Conservation (phyloP, 92 coral and sea anemone genomes). For the Actinostola sp. region DNA sequence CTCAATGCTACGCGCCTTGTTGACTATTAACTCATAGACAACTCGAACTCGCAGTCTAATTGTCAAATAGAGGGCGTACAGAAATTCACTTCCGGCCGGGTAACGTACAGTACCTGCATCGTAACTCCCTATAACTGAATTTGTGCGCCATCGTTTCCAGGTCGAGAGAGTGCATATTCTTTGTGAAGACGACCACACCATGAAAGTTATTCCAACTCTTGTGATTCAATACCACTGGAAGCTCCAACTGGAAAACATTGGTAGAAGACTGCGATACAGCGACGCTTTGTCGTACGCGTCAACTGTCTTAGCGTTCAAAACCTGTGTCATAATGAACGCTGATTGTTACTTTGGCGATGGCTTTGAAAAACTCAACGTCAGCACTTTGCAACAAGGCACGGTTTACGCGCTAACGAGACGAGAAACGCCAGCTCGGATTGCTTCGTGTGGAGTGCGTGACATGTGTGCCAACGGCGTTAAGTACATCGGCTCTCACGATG, state of each 20-base stretch:
- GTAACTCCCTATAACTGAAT: no score
- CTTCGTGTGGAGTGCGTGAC: slow-evolving; percentile 61
- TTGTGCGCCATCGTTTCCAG: no score
- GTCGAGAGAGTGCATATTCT: slow-evolving; percentile 59
- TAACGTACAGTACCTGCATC: no score
- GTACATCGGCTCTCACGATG: slow-evolving; percentile 96
- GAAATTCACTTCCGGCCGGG: no score
- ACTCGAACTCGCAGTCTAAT: no score
- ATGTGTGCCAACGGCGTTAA: slow-evolving; percentile 73
- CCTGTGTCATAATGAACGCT: slow-evolving; percentile 72
- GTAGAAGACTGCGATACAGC: slow-evolving; percentile 75
- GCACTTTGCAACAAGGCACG: slow-evolving; percentile 43
- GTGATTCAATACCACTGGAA: slow-evolving; percentile 39
- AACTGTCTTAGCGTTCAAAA: slow-evolving; percentile 50
- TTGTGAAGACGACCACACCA: slow-evolving; percentile 46
- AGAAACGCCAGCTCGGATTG: slow-evolving; percentile 53
- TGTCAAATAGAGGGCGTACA: no score
- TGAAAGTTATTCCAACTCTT: slow-evolving; percentile 44
- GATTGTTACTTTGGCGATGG: slow-evolving; percentile 87
- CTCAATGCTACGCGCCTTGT: no score
- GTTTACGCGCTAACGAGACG: slow-evolving; percentile 89
- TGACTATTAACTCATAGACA: no score
- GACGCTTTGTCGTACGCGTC: slow-evolving; percentile 86
- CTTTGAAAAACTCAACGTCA: slow-evolving; percentile 62
- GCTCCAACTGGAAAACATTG: slow-evolving; percentile 36